phyloP scores from a whole-genome alignment of 2,113 vertebrate genomes.

The Callipepla californica region DNA sequence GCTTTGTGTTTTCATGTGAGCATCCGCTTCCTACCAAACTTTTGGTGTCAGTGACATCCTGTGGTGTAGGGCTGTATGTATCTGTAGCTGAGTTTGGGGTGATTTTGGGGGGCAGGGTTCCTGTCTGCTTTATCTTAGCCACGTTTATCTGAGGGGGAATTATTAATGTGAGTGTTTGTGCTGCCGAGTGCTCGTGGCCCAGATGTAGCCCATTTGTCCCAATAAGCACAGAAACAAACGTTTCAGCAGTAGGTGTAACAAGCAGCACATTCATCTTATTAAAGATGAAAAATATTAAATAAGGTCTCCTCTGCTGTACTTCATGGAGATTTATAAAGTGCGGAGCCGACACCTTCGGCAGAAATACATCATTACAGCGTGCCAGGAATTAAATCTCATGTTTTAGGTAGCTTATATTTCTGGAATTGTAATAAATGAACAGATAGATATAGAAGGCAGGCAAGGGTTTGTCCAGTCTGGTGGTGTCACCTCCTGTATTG shows the following conservation, averaged over 20 bases:
- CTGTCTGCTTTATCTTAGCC: background rate
- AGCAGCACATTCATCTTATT: background rate
- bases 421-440: background rate
- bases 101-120: background rate
- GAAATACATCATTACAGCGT: background rate
- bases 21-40: background rate
- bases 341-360: background rate
- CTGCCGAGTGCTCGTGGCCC: background rate
- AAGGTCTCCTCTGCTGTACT: background rate
- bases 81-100: background rate
- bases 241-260: background rate
- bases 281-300: background rate
- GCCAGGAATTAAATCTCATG: background rate
- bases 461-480: background rate
- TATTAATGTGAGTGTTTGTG: background rate
- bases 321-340: background rate
- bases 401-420: background rate
- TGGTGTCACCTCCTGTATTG: background rate
- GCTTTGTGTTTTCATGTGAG: background rate
- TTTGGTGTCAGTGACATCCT: background rate
- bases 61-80: background rate
- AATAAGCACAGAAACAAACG: background rate
- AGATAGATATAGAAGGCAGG: background rate
- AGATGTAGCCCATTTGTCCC: background rate
- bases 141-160: background rate